Conservation (phyloP, 2,113 vertebrate genomes). For the Mungos mungo region DNA sequence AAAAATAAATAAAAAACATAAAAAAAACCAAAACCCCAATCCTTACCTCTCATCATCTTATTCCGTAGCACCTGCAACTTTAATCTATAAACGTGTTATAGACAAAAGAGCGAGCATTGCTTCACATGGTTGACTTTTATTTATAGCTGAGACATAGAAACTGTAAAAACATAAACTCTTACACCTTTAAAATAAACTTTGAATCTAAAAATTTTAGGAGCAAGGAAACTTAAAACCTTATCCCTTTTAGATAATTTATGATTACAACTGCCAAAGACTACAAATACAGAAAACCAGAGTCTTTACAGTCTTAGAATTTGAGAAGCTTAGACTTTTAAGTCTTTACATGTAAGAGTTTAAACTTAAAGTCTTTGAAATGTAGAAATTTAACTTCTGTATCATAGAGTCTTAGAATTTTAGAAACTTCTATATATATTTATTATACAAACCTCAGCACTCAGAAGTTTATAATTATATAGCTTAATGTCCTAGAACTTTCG, state of each 20-base stretch:
- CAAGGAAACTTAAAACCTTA: not conserved
- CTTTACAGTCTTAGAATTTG: not conserved
- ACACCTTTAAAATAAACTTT: not conserved
- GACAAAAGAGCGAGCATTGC: not conserved
- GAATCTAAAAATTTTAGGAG: not conserved
- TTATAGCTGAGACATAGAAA: not conserved
- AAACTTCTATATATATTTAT: not conserved
- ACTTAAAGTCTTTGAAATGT: not conserved
- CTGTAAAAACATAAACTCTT: not conserved
- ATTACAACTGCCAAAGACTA: not conserved
- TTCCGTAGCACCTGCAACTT: not conserved
- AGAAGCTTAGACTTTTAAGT: not conserved
- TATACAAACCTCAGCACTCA: not conserved
- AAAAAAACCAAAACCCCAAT: not conserved
- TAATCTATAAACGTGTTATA: not conserved
- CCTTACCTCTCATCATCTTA: not conserved
- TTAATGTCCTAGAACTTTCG: not conserved
- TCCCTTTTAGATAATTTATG: not conserved
- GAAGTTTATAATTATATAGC: not conserved
- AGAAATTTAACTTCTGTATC: not conserved
- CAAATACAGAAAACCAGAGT: not conserved
- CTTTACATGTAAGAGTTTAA: not conserved
- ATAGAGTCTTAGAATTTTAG: not conserved
- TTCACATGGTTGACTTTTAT: not conserved
- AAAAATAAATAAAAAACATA: too few species aligned